These are phyloP conservation scores for Diploscapter pachys DNA, from an alignment of 1,140 invertebrate species.

Conservation along the genomic window DNA sequence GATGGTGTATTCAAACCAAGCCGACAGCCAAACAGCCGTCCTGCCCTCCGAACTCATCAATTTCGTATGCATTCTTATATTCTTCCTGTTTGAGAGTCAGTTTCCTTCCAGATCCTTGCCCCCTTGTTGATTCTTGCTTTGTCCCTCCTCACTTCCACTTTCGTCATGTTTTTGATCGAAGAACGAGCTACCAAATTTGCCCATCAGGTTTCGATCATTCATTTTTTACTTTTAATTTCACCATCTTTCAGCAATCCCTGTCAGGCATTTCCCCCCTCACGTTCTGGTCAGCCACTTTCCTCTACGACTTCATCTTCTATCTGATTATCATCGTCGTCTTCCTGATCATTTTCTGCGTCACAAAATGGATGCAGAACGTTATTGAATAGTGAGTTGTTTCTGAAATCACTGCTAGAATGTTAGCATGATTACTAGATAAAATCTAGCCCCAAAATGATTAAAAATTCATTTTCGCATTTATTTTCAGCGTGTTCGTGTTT, in stretches of 20 bases:
- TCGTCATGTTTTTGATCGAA: conserved; percentile 28
- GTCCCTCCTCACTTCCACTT: conserved; percentile 25
- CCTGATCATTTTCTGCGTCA: conserved; percentile 29
- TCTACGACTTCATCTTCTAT: conserved; percentile 16
- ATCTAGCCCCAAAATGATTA: too few relatives aligned
- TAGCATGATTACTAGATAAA: too few relatives aligned
- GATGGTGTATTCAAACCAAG: background rate
- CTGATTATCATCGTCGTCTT: conserved; percentile 7
- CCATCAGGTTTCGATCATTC: conserved; percentile 22
- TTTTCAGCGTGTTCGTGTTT: conserved; percentile 27
- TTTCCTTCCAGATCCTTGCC: conserved; percentile 4
- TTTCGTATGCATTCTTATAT: background rate
- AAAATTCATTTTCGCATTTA: too few relatives aligned
- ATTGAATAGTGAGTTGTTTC: conserved; percentile 8
- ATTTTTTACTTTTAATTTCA: conserved; percentile 19
- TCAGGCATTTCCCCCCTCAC: conserved; percentile 27
- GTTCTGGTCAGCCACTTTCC: conserved; percentile 15
- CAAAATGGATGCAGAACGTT: conserved; percentile 21
- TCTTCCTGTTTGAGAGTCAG: background rate
- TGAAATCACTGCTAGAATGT: too few relatives aligned
- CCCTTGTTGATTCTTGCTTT: conserved; percentile 19
- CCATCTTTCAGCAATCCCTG: conserved; percentile 24
- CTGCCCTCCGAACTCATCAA: background rate
- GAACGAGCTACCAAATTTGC: conserved; percentile 32
- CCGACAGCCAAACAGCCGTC: background rate